These are phyloP conservation scores for Drosophila repleta DNA, from an alignment of 1,140 invertebrate genomes.

Conservation along the genomic window DNA sequence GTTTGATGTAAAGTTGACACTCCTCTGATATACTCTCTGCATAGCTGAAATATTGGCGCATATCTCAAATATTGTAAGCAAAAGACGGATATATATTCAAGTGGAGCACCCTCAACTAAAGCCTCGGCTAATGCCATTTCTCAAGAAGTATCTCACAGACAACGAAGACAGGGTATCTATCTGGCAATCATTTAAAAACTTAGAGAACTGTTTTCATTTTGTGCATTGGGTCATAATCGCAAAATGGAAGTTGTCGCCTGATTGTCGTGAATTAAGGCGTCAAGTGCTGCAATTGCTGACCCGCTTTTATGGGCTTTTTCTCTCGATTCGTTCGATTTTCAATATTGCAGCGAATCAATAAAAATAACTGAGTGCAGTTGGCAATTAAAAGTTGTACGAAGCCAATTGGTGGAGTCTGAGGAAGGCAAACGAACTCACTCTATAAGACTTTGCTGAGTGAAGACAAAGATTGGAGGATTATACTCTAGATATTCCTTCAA, in stretches of 20 bases:
- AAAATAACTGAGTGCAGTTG: conserved; percentile 35
- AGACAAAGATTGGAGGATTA: background rate
- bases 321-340: conserved; percentile 27
- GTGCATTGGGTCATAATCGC: conserved; percentile 44
- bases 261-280: conserved; percentile 64
- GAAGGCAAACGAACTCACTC: background rate
- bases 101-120: too few relatives aligned
- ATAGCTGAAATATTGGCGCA: too few relatives aligned
- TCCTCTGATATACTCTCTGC: too few relatives aligned
- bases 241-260: conserved; percentile 63
- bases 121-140: too few relatives aligned
- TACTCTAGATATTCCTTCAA: too few relatives aligned
- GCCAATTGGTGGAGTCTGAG: background rate
- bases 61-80: too few relatives aligned
- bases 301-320: conserved; percentile 20
- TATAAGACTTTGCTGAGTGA: background rate
- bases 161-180: background rate
- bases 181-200: background rate
- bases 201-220: background rate
- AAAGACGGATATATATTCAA: too few relatives aligned
- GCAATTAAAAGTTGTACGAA: conserved; percentile 8
- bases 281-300: conserved; percentile 38
- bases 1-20: too few relatives aligned
- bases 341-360: conserved; percentile 44
- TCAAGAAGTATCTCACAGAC: background rate